phyloP scores from a whole-genome alignment of 1,140 invertebrate genomes.

The Aphelinus atriplicis region DNA sequence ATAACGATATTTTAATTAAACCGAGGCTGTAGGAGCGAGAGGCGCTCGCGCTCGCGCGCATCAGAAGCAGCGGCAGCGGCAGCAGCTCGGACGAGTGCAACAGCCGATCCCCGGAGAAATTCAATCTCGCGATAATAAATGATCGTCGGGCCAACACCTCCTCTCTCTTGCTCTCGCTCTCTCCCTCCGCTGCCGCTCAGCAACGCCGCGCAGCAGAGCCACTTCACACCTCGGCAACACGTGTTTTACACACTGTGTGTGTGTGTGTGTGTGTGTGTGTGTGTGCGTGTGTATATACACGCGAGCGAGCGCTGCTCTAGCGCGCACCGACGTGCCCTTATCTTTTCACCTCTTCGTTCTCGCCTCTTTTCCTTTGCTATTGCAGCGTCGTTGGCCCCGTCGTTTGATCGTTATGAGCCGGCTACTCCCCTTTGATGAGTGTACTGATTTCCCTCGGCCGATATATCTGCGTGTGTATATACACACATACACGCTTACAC shows the following conservation, averaged over 20 bases:
- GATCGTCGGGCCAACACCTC: constrained; percentile 65
- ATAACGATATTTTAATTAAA: constrained; percentile 70
- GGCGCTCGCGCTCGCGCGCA: constrained; percentile 3
- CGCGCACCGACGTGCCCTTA: neutral
- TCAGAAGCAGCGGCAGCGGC: constrained; percentile 7
- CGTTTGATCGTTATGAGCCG: constrained; percentile 34
- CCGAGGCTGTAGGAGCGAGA: constrained; percentile 26
- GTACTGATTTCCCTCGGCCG: constrained; percentile 35
- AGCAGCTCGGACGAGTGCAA: neutral
- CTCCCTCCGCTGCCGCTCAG: neutral
- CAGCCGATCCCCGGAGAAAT: constrained; percentile 60
- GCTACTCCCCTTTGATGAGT: constrained; percentile 39
- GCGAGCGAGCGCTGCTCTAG: constrained; percentile 10
- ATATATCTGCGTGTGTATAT: constrained; percentile 18
- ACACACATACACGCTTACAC: neutral
- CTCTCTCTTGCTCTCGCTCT: constrained; percentile 57
- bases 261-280: too few relatives aligned
- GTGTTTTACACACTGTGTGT: neutral
- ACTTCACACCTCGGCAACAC: constrained; percentile 60
- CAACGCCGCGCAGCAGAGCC: constrained; percentile 41
- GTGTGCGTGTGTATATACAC: neutral
- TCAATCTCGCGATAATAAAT: constrained; percentile 69
- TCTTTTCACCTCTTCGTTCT: neutral
- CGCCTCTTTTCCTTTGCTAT: neutral
- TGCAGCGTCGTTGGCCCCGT: constrained; percentile 24